Evolutionary conservation across 2,888 invertebrate genomes (phyloP).

Genomic region (Lepetodrilus schrolli): DNA sequence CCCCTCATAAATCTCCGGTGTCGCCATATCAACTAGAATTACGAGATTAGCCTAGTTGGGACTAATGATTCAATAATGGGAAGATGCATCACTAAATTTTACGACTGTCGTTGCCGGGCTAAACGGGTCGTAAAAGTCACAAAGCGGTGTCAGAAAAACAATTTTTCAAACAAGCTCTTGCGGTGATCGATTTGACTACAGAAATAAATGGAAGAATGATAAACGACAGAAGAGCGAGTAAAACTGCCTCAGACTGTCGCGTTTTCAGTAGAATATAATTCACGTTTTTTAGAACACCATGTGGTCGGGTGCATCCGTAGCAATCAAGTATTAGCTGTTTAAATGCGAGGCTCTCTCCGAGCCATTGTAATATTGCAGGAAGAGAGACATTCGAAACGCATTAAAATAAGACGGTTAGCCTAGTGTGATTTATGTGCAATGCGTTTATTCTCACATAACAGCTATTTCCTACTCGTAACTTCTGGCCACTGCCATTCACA

Average conservation of each 20-base stretch:
- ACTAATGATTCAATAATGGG: conserved; percentile 15
- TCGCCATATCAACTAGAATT: not conserved
- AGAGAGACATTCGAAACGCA: conserved; percentile 28
- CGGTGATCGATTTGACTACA: conserved; percentile 2
- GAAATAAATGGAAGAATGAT: conserved; percentile 25
- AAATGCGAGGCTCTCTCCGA: conserved; percentile 13
- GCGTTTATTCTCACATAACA: conserved; percentile 25
- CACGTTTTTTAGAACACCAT: conserved; percentile 20
- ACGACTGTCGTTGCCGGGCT: conserved; percentile 3
- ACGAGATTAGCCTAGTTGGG: not conserved
- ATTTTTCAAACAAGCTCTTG: conserved; percentile 24
- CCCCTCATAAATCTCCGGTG: not conserved
- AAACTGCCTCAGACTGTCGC: conserved; percentile 17
- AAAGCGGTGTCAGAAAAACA: conserved; percentile 7
- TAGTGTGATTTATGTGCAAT: conserved; percentile 28
- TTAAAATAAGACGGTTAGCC: conserved; percentile 27
- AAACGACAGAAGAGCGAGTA: conserved; percentile 22
- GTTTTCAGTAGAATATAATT: conserved; percentile 10
- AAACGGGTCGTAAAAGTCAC: conserved; percentile 2
- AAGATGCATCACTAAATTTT: conserved; percentile 4
- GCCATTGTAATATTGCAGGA: conserved; percentile 27
- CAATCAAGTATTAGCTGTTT: conserved; percentile 24
- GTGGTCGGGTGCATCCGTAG: not conserved
- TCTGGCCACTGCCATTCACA: not conserved
- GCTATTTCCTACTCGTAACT: not conserved